Conservation (phyloP, 2,888 invertebrate species). For the Abrostola tripartita region DNA sequence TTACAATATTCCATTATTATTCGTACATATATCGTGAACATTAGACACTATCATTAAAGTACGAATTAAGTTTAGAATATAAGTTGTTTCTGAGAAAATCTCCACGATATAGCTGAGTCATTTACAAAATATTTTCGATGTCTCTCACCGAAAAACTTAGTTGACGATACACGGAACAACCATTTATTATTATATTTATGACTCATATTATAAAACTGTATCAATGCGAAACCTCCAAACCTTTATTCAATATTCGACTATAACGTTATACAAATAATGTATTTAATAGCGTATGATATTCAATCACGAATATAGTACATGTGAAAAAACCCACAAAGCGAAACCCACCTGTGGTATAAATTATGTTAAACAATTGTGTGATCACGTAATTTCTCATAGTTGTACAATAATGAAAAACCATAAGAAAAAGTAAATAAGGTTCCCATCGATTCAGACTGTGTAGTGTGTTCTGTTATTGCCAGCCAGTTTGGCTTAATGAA, state of each 20-base stretch:
- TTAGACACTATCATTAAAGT: too few species aligned
- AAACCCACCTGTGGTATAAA: slow-evolving; percentile 35
- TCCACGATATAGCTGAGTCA: slow-evolving; percentile 3
- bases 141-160: slow-evolving; percentile 13
- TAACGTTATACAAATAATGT: slow-evolving; percentile 10
- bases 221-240: slow-evolving; percentile 28
- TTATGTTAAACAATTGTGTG: slow-evolving; percentile 54
- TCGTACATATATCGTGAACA: too few species aligned
- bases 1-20: too few species aligned
- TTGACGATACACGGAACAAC: slow-evolving; percentile 15
- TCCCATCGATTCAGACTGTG: slow-evolving; percentile 26
- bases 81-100: too few species aligned
- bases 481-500: slow-evolving; percentile 1
- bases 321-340: slow-evolving; percentile 28
- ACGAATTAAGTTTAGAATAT: too few species aligned
- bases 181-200: slow-evolving; percentile 21
- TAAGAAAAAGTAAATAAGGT: slow-evolving; percentile 37
- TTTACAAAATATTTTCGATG: slow-evolving; percentile 6
- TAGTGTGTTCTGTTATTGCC: not conserved
- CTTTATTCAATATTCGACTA: slow-evolving; percentile 20
- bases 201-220: slow-evolving; percentile 32
- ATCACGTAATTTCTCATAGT: slow-evolving; percentile 47
- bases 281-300: slow-evolving; percentile 15
- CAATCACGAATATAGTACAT: not conserved
- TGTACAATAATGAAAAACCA: slow-evolving; percentile 42